Conservation (phyloP, 2,888 invertebrate species). For the Idaea straminata region DNA sequence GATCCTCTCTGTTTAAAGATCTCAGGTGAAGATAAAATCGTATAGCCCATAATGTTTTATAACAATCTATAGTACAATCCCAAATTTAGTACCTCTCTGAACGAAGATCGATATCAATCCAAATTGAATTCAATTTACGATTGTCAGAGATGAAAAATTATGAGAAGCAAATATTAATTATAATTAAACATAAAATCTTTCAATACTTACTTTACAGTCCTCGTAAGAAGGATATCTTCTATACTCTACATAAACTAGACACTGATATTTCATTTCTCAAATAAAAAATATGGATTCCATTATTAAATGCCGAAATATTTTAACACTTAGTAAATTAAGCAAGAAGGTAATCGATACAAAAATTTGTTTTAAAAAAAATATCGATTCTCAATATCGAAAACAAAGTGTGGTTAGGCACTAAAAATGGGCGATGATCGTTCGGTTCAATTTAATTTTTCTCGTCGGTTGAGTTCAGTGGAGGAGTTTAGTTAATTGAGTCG, state of each 20-base stretch:
- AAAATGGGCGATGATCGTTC: conserved; percentile 40
- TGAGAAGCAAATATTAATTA: not conserved
- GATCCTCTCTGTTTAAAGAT: conserved; percentile 65
- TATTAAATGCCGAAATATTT: not conserved
- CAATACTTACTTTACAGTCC: not conserved
- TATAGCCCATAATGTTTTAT: conserved; percentile 75
- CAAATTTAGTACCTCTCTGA: conserved; percentile 28
- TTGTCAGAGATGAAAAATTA: not conserved
- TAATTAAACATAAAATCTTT: not conserved
- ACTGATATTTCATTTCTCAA: no score
- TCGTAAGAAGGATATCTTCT: no score
- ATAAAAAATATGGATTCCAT: no score
- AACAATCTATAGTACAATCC: conserved; percentile 55
- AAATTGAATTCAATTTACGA: conserved; percentile 22
- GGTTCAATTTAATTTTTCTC: conserved; percentile 72
- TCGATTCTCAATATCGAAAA: conserved; percentile 22
- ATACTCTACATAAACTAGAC: no score
- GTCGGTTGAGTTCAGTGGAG: conserved; percentile 42
- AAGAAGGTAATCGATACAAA: conserved; percentile 16
- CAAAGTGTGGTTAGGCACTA: conserved; percentile 23
- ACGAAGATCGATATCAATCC: conserved; percentile 31
- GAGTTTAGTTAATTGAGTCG: conserved; percentile 62
- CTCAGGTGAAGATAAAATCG: conserved; percentile 71
- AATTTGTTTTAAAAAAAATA: conserved; percentile 23
- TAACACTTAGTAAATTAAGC: not conserved